Evolutionary conservation across 2,888 invertebrate genomes (phyloP), one percentile per base, ranked within the genome.

Genomic region (Margaritifera margaritifera): DNA sequence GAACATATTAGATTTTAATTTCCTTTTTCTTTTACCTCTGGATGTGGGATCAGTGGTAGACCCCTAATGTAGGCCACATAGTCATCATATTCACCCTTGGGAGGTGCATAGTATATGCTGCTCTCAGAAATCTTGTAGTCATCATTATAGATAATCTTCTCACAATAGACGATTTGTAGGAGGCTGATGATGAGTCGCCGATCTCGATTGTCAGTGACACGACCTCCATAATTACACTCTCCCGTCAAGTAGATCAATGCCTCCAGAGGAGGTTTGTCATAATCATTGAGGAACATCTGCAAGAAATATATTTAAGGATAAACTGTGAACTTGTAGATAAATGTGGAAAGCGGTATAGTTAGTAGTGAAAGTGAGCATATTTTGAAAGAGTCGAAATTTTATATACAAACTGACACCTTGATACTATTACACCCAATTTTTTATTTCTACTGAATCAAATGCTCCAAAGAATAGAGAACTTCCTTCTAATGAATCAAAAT

Each of bases 231-330:
- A 78, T 89, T 89, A 79, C 90, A 90, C 77, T 90, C 88, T 22
- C 89, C 89, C 1, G 89, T 89, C 67, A 90, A 72, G 74, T 90
- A 90, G 11, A 79, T 80, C 68, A 90, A 74, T 19, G 89, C 90
- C 57, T 88, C 88, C 42, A 90, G 78, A 18, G 90, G 90, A 0
- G 89, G 78, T 11, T 86, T 82, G 8, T 87, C 85, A 74, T 90
- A 90, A 62, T 89, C 89, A 78, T 89, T 89, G 60, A 90, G 83
- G 74, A 90, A 90, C 89, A 90, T 90, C 89, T 90, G 80, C 18
- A 78, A 70, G 27, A 19, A 58, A 59, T 53, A 70, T 18, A 57
- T n/a, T 50, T 27, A 64, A 15, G 8, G 25, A 20, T n/a, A 51
- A 22, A 53, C 42, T 42, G 42, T 42, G 11, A 42, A 42, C 42